A percentile compares a stretch with the other conserved stretches of the same genome.
Conservation (phyloP, 2,888 invertebrate genomes). For the Tholera decimalis region DNA sequence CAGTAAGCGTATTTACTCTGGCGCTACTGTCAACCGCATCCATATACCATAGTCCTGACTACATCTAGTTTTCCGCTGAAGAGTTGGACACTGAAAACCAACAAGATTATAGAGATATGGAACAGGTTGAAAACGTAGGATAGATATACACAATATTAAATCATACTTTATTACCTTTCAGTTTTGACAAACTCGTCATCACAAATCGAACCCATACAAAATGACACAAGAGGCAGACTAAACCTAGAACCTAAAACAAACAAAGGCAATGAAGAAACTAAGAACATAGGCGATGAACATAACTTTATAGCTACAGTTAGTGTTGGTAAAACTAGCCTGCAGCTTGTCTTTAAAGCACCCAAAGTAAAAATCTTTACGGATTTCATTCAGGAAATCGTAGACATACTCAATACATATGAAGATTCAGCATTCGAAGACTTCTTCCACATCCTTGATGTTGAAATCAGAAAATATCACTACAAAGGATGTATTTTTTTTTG, state of each 20-base stretch:
- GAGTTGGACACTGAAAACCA: not conserved
- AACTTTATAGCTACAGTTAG: not conserved
- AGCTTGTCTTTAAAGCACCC: not conserved
- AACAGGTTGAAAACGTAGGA: not conserved
- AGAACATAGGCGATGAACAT: not conserved
- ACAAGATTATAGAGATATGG: too few species aligned
- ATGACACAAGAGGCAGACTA: not conserved
- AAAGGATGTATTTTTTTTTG: conserved; percentile 70
- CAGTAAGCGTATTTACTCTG: too few species aligned
- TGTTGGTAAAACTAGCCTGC: not conserved
- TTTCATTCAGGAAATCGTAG: conserved; percentile 69
- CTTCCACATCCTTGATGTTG: conserved; percentile 64
- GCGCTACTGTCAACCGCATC: too few species aligned
- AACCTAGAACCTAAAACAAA: not conserved
- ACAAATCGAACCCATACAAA: not conserved
- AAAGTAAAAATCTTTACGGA: conserved; percentile 67
- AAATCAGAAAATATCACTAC: conserved; percentile 72
- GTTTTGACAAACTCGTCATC: not conserved
- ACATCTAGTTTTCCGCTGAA: too few species aligned
- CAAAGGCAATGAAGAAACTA: not conserved
- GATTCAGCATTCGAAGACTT: conserved; percentile 72
- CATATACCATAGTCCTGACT: too few species aligned
- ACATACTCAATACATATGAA: conserved; percentile 65
- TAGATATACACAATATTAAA: not conserved
- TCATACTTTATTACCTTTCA: not conserved